A percentile compares a stretch with the other conserved stretches of the same genome.
phyloP scores from a whole-genome alignment of 2,113 vertebrate species.

The Macrotis lagotis region DNA sequence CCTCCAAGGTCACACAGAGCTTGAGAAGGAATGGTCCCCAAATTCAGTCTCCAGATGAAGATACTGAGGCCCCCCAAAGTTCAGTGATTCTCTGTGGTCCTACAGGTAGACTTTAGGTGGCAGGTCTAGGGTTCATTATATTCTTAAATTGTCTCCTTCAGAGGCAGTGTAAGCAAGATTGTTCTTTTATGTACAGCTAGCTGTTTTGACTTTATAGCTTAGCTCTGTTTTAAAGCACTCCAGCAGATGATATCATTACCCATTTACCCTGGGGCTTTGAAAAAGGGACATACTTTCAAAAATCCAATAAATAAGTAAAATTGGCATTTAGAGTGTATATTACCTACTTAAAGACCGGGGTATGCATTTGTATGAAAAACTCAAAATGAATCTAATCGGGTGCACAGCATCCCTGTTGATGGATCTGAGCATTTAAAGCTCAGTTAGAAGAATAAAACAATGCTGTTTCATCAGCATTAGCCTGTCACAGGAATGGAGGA shows the following conservation, averaged over 20 bases:
- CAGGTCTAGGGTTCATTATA: not conserved
- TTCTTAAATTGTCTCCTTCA: not conserved
- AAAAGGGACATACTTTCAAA: slow-evolving; percentile 8
- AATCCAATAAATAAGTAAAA: slow-evolving; percentile 38
- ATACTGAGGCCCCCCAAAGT: not conserved
- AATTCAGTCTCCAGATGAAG: not conserved
- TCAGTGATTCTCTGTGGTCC: not conserved
- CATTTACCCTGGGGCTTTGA: slow-evolving; percentile 36
- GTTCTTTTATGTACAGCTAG: not conserved
- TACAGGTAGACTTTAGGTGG: not conserved
- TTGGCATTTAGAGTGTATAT: not conserved
- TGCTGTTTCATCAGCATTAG: not conserved
- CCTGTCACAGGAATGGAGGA: not conserved
- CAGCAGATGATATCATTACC: slow-evolving; percentile 3
- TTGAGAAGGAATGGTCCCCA: not conserved
- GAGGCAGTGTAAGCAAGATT: not conserved
- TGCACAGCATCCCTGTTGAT: not conserved
- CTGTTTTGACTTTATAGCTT: not conserved
- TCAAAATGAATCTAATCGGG: not conserved
- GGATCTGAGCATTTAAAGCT: not conserved
- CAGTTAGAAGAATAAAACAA: not conserved
- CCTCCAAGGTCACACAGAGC: not conserved
- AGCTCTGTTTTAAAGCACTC: not conserved
- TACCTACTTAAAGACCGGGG: not conserved
- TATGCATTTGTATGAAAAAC: not conserved